These are phyloP conservation scores for Cephus pulcher DNA, from an alignment of 2,888 invertebrate species.

Conservation along the genomic window DNA sequence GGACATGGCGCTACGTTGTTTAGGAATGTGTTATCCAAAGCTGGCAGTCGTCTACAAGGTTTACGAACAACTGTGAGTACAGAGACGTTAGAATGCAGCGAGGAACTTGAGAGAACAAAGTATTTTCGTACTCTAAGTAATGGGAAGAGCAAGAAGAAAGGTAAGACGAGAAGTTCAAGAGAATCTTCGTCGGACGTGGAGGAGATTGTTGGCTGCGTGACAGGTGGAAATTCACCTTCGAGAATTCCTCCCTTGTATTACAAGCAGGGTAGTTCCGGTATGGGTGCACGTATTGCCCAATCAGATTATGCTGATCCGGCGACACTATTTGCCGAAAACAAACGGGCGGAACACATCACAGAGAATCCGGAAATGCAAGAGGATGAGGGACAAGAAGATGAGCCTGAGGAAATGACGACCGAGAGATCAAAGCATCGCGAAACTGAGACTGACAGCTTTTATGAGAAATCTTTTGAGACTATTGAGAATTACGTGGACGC, in stretches of 20 bases:
- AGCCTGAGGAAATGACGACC: not conserved
- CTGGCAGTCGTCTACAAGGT: slow-evolving; percentile 57
- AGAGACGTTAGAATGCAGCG: slow-evolving; percentile 61
- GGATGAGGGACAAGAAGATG: slow-evolving; percentile 20
- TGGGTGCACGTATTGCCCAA: slow-evolving; percentile 89
- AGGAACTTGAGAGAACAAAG: slow-evolving; percentile 50
- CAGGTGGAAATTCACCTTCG: slow-evolving; percentile 27
- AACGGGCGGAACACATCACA: slow-evolving; percentile 23
- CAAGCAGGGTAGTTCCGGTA: slow-evolving; percentile 83
- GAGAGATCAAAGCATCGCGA: slow-evolving; percentile 28
- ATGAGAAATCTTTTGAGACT: slow-evolving; percentile 81
- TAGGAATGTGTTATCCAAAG: slow-evolving; percentile 65
- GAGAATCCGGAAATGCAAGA: slow-evolving; percentile 10
- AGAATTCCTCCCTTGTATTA: slow-evolving; percentile 65
- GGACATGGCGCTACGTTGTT: slow-evolving; percentile 50
- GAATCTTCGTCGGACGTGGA: slow-evolving; percentile 56
- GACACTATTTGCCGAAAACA: slow-evolving; percentile 70
- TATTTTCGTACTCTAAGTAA: not conserved
- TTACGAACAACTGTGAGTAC: slow-evolving; percentile 62
- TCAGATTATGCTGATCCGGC: slow-evolving; percentile 88
- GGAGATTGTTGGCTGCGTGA: slow-evolving; percentile 45
- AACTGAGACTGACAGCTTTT: slow-evolving; percentile 77
- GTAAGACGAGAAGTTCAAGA: slow-evolving; percentile 58
- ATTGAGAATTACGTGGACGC: slow-evolving; percentile 77
- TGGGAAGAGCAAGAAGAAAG: slow-evolving; percentile 37